Evolutionary conservation across 1,140 invertebrate species (phyloP), one percentile per base, ranked within the genome.

Genomic region (Tachypleus tridentatus): DNA sequence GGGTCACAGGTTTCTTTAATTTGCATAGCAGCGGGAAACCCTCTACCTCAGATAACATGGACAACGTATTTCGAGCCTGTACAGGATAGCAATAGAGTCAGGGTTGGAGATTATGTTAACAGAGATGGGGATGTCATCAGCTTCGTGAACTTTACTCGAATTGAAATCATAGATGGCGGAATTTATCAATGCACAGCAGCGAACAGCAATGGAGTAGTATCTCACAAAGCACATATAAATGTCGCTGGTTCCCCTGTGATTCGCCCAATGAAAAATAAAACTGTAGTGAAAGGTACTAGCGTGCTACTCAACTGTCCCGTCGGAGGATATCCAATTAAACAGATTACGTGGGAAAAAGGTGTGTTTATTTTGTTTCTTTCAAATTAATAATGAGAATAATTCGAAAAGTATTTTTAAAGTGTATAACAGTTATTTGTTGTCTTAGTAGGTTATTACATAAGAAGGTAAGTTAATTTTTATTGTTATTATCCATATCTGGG

Each of bases 41-140:
- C 93, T 5, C 89, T 89, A 10, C 94, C 94, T 60, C 89, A 91
- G 79, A 93, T 98, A 64, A 87, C 85, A 5, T 98, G 94, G 94
- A 87, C 89, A 77, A 80, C 97, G 5, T 93, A 97, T 77, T 91
- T 67, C 11, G 49, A 60, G 6, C 64, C 69, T 48, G 66, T 71
- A n/a, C 62, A 67, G 57, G 69, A 71, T 51, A 65, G 62, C 4
- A 60, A 57, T 8, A 62, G 67, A 58, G 62, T 70, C 8, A 58
- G 70, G 4, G 67, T 71, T n/a, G 69, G 70, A n/a, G 69, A 70
- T 60, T 71, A 67, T 57, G 70, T 70, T 47, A 69, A 62, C 47
- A 64, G 67, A 54, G 69, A 70, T 62, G 69, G 69, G 6, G 87
- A 91, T 73, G 87, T 93, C 50, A 85, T 91, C 71, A 91, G 88